Conservation (phyloP, 2,797 vertebrate genomes). For the Artibeus jamaicensis region DNA sequence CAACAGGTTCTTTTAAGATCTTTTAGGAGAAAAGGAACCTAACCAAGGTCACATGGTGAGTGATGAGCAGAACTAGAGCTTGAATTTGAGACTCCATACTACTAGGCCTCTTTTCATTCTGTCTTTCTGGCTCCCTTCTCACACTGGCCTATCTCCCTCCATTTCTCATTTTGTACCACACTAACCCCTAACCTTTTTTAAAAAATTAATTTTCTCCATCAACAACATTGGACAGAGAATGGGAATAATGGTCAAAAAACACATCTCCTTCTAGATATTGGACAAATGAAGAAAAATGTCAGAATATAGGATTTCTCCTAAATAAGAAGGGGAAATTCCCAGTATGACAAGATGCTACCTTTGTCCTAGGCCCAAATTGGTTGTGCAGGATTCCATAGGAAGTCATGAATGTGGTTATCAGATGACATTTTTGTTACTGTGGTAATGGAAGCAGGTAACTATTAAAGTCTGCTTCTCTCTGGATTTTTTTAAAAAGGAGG, state of each 20-base stretch:
- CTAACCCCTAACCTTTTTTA: neutral
- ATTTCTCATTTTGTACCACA: neutral
- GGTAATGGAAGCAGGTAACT: neutral
- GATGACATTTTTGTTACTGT: conserved; percentile 9
- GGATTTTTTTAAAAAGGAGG: conserved; percentile 10
- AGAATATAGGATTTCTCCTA: neutral
- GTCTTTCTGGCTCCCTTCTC: neutral
- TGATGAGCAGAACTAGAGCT: conserved; percentile 8
- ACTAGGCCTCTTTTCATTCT: neutral
- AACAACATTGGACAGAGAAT: neutral
- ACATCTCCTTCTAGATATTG: neutral
- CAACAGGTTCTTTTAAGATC: neutral
- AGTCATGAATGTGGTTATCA: neutral
- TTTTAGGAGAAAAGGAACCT: neutral
- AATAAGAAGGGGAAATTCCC: neutral
- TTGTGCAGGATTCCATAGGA: neutral
- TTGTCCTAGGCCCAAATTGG: neutral
- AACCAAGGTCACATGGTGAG: neutral
- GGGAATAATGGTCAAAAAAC: neutral
- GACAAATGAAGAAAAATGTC: conserved; percentile 33
- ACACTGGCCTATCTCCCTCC: neutral
- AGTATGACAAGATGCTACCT: neutral
- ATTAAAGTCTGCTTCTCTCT: neutral
- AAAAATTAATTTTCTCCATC: neutral
- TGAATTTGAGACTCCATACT: neutral